A percentile compares a stretch with the other conserved stretches of the same genome.
These are phyloP conservation scores for Pollenia labialis DNA, from an alignment of 2,888 invertebrate genomes.

Conservation along the genomic window DNA sequence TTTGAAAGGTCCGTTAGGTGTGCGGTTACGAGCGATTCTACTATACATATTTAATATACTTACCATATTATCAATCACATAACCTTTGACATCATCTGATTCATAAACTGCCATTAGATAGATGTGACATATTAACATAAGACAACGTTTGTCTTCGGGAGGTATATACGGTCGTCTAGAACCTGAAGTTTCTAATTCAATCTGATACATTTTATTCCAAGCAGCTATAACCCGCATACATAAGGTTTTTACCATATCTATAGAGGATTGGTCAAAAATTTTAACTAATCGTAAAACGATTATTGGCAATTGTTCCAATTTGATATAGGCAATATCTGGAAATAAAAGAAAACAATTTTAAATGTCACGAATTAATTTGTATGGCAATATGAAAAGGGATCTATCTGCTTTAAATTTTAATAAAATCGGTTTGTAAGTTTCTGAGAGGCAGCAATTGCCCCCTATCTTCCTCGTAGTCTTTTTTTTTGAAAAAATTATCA, in stretches of 20 bases:
- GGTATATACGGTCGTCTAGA: constrained; percentile 49
- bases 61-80: constrained; percentile 80
- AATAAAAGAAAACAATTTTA: not conserved
- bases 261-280: constrained; percentile 80
- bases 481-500: too few relatives aligned
- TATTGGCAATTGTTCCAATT: constrained; percentile 79
- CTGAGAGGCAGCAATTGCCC: too few relatives aligned
- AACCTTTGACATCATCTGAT: constrained; percentile 79
- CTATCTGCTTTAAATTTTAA: too few relatives aligned
- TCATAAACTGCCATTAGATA: constrained; percentile 80
- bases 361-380: too few relatives aligned
- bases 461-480: too few relatives aligned
- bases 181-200: constrained; percentile 52
- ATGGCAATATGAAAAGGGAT: too few relatives aligned
- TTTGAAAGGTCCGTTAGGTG: too few relatives aligned
- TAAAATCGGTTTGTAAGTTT: too few relatives aligned
- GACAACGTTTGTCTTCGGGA: constrained; percentile 67
- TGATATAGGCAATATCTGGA: constrained; percentile 77
- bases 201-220: constrained; percentile 77
- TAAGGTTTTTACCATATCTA: constrained; percentile 80
- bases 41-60: constrained; percentile 38
- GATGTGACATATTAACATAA: constrained; percentile 78
- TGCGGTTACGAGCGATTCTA: not conserved
- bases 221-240: constrained; percentile 80
- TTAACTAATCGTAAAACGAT: constrained; percentile 80